A percentile compares a stretch with the other conserved stretches of the same genome.
Evolutionary conservation across 2,113 vertebrate genomes (phyloP).

Genomic region (Stercorarius parasiticus): DNA sequence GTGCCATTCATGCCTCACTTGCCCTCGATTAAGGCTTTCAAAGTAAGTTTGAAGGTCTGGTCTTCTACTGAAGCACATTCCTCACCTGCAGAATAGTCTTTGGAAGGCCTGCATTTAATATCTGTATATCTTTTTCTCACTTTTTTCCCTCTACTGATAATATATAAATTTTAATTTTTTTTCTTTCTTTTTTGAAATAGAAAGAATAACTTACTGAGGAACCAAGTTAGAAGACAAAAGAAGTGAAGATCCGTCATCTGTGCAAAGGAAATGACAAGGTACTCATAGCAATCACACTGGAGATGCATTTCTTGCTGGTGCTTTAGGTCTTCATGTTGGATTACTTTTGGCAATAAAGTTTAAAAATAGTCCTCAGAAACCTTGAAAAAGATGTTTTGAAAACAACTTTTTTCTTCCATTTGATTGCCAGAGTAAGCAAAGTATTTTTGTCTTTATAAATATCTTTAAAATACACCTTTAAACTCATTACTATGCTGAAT

Average conservation of each 20-base stretch:
- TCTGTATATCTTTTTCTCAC: background rate
- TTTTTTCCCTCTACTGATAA: background rate
- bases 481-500: background rate
- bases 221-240: background rate
- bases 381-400: background rate
- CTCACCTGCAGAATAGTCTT: background rate
- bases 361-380: slow-evolving; percentile 15
- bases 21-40: background rate
- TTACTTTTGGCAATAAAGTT: slow-evolving; percentile 25
- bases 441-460: slow-evolving; percentile 3
- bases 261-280: slow-evolving; percentile 21
- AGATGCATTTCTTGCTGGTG: slow-evolving; percentile 15
- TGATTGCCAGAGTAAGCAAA: slow-evolving; percentile 1
- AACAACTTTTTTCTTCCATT: background rate
- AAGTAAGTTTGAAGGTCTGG: background rate
- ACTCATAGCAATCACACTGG: background rate
- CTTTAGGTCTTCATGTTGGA: background rate
- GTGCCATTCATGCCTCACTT: background rate
- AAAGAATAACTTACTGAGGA: background rate
- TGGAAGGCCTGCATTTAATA: background rate
- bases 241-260: background rate
- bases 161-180: background rate
- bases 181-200: background rate
- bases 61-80: background rate
- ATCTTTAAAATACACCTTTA: background rate